Percentiles rank a stretch among this genome's conserved stretches.
Conservation (phyloP, 1,140 invertebrate genomes). For the Nasonia giraulti region DNA sequence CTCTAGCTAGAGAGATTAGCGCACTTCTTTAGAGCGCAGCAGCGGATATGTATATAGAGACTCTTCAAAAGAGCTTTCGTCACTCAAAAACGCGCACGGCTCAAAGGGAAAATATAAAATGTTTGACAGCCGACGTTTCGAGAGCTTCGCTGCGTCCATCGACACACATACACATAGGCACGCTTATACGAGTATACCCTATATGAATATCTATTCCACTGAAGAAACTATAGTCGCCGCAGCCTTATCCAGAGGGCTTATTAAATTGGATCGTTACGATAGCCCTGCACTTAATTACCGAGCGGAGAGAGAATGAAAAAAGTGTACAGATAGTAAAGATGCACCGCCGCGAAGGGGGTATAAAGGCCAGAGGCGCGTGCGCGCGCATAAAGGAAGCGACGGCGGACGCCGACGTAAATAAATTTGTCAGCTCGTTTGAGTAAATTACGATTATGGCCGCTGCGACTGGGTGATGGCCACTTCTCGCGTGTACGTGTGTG, state of each 20-base stretch:
- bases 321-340: not conserved
- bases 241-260: conserved; percentile 37
- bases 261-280: conserved; percentile 36
- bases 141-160: too few species aligned
- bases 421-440: conserved; percentile 48
- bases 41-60: too few species aligned
- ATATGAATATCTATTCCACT: not conserved
- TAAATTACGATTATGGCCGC: conserved; percentile 43
- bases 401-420: conserved; percentile 44
- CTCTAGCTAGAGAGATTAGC: too few species aligned
- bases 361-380: not conserved
- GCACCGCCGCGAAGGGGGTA: not conserved
- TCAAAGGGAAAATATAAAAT: not conserved
- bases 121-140: too few species aligned
- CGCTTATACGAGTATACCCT: too few species aligned
- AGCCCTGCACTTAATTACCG: conserved; percentile 35
- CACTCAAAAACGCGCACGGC: not conserved
- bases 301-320: not conserved
- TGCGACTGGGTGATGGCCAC: conserved; percentile 28
- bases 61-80: not conserved
- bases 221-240: conserved; percentile 27
- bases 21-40: too few species aligned
- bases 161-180: not conserved
- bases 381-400: conserved; percentile 30
- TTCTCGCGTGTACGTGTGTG: not conserved